A percentile compares a stretch with the other conserved stretches of the same genome.
Conservation (phyloP, 2,797 vertebrate genomes). For the Sebastes oblongus region DNA sequence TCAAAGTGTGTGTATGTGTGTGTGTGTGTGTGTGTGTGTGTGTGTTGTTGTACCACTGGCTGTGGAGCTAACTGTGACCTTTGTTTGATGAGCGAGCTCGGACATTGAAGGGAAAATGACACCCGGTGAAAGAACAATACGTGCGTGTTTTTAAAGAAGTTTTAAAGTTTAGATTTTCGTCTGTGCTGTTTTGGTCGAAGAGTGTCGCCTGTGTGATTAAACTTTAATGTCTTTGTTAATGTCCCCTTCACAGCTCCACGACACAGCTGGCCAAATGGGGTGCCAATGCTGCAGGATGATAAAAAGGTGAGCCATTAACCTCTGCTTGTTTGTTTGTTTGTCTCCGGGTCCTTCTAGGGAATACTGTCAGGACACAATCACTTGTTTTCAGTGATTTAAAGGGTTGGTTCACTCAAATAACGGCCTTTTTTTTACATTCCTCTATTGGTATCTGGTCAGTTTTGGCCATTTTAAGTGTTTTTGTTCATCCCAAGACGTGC, state of each 20-base stretch:
- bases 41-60: not conserved
- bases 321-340: not conserved
- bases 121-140: not conserved
- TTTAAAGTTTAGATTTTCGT: not conserved
- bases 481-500: not conserved
- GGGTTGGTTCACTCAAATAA: not conserved
- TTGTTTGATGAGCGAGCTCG: not conserved
- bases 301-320: conserved; percentile 86
- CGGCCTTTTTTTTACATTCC: not conserved
- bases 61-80: conserved; percentile 10
- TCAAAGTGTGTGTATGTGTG: conserved; percentile 6
- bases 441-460: not conserved
- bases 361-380: not conserved
- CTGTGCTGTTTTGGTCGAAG: not conserved
- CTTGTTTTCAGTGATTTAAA: not conserved
- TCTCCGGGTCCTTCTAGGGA: not conserved
- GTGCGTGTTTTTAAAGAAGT: not conserved
- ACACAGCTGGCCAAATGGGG: conserved; percentile 93
- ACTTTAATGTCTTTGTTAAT: conserved; percentile 44
- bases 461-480: not conserved
- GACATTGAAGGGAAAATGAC: conserved; percentile 11
- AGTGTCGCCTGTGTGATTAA: conserved; percentile 9
- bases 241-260: conserved; percentile 68
- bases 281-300: conserved; percentile 98
- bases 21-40: no score